These are phyloP conservation scores for Drosophila rhopaloa DNA, from an alignment of 1,140 invertebrate species.

Conservation along the genomic window DNA sequence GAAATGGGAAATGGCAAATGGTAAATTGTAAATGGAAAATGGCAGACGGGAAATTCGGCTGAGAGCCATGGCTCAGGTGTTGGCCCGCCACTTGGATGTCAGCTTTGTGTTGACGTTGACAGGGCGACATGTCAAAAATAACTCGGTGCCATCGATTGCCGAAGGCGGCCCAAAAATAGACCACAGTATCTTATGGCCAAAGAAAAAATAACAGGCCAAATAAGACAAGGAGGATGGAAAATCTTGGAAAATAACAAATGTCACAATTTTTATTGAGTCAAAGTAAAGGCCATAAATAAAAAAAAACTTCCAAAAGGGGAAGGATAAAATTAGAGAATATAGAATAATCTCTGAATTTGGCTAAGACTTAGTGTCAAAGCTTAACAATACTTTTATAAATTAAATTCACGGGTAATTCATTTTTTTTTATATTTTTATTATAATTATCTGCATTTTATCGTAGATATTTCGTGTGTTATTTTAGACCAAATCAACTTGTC, in stretches of 20 bases:
- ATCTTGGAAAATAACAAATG: conserved; percentile 1
- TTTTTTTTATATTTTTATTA: too few species aligned
- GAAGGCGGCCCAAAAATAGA: conserved; percentile 26
- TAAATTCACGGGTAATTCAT: too few species aligned
- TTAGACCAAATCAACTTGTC: conserved; percentile 5
- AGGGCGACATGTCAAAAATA: conserved; percentile 44
- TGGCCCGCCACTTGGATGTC: conserved; percentile 40
- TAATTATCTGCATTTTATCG: too few species aligned
- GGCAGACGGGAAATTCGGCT: neutral
- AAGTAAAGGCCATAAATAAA: too few species aligned
- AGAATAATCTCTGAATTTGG: too few species aligned
- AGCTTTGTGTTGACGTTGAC: conserved; percentile 36
- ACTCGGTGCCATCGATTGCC: conserved; percentile 40
- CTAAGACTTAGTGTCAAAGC: too few species aligned
- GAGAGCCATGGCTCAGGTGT: conserved; percentile 27
- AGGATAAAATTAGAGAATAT: neutral
- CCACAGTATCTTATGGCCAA: conserved; percentile 6
- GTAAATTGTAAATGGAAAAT: neutral
- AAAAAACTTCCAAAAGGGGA: neutral
- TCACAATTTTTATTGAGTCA: neutral
- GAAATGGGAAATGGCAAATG: conserved; percentile 1
- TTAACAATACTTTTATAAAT: too few species aligned
- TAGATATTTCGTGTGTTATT: neutral
- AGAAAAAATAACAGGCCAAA: neutral
- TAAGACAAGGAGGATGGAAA: neutral